These are phyloP conservation scores for Pterois miles DNA, from an alignment of 2,797 vertebrate genomes.

Conservation along the genomic window DNA sequence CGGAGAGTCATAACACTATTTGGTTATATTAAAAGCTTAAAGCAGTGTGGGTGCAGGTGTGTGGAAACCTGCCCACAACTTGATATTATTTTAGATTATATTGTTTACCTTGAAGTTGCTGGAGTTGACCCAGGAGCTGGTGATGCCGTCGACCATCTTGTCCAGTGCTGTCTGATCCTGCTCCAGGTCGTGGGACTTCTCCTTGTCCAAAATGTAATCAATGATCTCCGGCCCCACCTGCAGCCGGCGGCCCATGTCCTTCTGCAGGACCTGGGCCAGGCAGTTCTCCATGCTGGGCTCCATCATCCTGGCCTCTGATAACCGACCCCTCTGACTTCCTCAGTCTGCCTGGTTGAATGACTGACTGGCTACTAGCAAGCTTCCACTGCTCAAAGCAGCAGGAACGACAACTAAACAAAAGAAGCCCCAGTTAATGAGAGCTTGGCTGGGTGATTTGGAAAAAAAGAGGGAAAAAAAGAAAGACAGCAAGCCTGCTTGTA, in stretches of 20 bases:
- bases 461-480: conserved; percentile 14
- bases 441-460: conserved; percentile 30
- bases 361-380: conserved; percentile 10
- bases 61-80: not conserved
- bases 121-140: conserved; percentile 97
- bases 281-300: conserved; percentile 96
- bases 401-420: conserved; percentile 45
- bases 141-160: conserved; percentile 96
- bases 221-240: conserved; percentile 97
- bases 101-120: conserved; percentile 97
- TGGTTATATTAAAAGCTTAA: not conserved
- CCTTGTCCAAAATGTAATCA: conserved; percentile 92
- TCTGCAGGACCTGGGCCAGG: conserved; percentile 93
- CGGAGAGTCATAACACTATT: not conserved
- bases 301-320: conserved; percentile 82
- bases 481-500: conserved; percentile 58
- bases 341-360: conserved; percentile 69
- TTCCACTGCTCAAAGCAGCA: conserved; percentile 41
- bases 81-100: too few species aligned
- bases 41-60: not conserved
- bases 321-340: conserved; percentile 58
- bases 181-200: conserved; percentile 95
- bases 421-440: conserved; percentile 22
- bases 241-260: conserved; percentile 94
- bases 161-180: conserved; percentile 96